These are phyloP conservation scores for Mesoligia furuncula DNA, from an alignment of 2,888 invertebrate species.

Conservation along the genomic window DNA sequence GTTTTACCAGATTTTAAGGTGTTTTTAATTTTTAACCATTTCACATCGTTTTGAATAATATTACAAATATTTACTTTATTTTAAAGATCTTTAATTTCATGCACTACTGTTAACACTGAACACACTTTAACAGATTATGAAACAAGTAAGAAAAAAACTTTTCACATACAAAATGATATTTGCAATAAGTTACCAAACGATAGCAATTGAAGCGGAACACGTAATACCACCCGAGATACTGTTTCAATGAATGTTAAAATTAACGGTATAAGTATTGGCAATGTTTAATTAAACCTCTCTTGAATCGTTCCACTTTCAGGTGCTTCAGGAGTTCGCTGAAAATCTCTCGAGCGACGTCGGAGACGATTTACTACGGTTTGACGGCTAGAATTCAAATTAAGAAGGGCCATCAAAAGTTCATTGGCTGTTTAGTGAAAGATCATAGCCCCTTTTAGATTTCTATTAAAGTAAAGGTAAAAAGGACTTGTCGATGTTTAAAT, in stretches of 20 bases:
- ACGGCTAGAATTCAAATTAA: constrained; percentile 57
- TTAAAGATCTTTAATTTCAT: not conserved
- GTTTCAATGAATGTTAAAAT: constrained; percentile 78
- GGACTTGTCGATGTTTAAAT: constrained; percentile 9
- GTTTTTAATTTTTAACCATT: not conserved
- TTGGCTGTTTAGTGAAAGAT: constrained; percentile 50
- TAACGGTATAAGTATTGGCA: constrained; percentile 75
- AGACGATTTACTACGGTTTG: constrained; percentile 48
- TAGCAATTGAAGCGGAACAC: constrained; percentile 42
- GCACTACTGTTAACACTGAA: not conserved
- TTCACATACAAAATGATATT: not conserved
- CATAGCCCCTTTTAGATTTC: constrained; percentile 26
- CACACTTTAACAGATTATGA: not conserved
- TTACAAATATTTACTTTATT: not conserved
- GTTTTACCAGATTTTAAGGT: not conserved
- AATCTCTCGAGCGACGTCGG: constrained; percentile 26
- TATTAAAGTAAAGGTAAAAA: constrained; percentile 34
- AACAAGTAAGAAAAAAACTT: not conserved
- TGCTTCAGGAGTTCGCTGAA: constrained; percentile 57
- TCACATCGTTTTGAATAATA: not conserved
- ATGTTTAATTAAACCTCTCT: constrained; percentile 78
- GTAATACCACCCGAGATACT: constrained; percentile 66
- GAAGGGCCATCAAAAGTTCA: constrained; percentile 51
- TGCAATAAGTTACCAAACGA: not conserved
- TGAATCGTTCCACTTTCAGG: constrained; percentile 62